Evolutionary conservation across 2,888 invertebrate genomes (phyloP).

Genomic region (Alloplasta piceator): DNA sequence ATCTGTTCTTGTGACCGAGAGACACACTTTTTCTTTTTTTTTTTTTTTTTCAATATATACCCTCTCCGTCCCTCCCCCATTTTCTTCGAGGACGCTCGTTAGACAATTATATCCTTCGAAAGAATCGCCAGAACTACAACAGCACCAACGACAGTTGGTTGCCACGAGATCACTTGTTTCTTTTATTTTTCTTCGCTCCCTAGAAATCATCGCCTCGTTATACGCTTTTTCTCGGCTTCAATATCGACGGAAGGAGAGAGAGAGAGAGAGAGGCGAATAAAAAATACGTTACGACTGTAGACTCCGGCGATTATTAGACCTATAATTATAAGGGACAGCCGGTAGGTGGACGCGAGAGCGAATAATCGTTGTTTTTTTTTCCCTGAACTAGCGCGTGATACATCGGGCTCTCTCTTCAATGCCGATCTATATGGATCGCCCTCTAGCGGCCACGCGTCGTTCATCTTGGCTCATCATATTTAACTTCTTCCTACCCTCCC

Average conservation of each 20-base stretch:
- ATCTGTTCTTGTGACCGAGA: too few species aligned
- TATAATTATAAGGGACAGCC: slow-evolving; percentile 66
- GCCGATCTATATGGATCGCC: background rate
- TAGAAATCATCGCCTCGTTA: slow-evolving; percentile 55
- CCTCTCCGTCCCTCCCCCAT: too few species aligned
- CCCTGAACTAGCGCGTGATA: too few species aligned
- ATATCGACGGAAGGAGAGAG: background rate
- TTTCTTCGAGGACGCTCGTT: too few species aligned
- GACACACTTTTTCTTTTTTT: too few species aligned
- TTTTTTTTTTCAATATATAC: too few species aligned
- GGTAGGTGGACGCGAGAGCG: slow-evolving; percentile 54
- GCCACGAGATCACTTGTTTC: slow-evolving; percentile 19
- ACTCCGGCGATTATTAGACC: slow-evolving; percentile 47
- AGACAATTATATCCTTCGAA: background rate
- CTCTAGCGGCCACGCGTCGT: background rate
- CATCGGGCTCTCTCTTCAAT: too few species aligned
- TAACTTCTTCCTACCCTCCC: slow-evolving; percentile 44
- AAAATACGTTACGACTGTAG: slow-evolving; percentile 9
- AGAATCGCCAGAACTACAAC: slow-evolving; percentile 17
- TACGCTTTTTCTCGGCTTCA: background rate
- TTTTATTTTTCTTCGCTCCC: slow-evolving; percentile 7
- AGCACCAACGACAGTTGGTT: slow-evolving; percentile 54
- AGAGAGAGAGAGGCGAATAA: slow-evolving; percentile 19
- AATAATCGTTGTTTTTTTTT: background rate
- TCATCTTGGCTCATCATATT: slow-evolving; percentile 39